These are phyloP conservation scores for Nomada flava DNA, from an alignment of 2,888 invertebrate species.

Conservation along the genomic window DNA sequence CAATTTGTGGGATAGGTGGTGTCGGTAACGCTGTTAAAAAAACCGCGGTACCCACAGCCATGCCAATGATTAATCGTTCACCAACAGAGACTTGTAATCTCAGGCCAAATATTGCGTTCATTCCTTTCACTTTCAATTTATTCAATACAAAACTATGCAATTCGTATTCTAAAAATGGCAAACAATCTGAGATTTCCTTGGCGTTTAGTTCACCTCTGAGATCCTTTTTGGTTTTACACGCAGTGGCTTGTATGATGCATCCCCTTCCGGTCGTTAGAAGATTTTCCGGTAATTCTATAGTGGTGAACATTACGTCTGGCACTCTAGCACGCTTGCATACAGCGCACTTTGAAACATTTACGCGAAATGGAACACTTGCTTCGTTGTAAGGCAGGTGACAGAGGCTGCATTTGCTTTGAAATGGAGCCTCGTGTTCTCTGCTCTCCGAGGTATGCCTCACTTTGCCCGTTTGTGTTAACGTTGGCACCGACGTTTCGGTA, in stretches of 20 bases:
- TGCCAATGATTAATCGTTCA: slow-evolving; percentile 93
- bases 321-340: slow-evolving; percentile 92
- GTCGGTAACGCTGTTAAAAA: slow-evolving; percentile 92
- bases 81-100: slow-evolving; percentile 90
- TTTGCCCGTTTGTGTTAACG: slow-evolving; percentile 53
- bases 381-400: slow-evolving; percentile 95
- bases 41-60: slow-evolving; percentile 95
- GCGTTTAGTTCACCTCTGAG: slow-evolving; percentile 94
- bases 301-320: slow-evolving; percentile 95
- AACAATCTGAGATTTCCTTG: slow-evolving; percentile 96
- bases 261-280: slow-evolving; percentile 90
- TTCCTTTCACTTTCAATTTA: slow-evolving; percentile 96
- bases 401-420: slow-evolving; percentile 84
- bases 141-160: slow-evolving; percentile 95
- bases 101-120: slow-evolving; percentile 96
- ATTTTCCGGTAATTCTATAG: slow-evolving; percentile 93
- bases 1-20: slow-evolving; percentile 90
- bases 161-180: slow-evolving; percentile 98
- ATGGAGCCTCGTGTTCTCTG: slow-evolving; percentile 81
- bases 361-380: slow-evolving; percentile 89
- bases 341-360: slow-evolving; percentile 90
- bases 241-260: slow-evolving; percentile 90
- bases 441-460: slow-evolving; percentile 76
- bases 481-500: slow-evolving; percentile 30
- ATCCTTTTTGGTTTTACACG: slow-evolving; percentile 91